These are phyloP conservation scores for Orchesellides sinensis DNA, from an alignment of 2,888 invertebrate species.

Conservation along the genomic window DNA sequence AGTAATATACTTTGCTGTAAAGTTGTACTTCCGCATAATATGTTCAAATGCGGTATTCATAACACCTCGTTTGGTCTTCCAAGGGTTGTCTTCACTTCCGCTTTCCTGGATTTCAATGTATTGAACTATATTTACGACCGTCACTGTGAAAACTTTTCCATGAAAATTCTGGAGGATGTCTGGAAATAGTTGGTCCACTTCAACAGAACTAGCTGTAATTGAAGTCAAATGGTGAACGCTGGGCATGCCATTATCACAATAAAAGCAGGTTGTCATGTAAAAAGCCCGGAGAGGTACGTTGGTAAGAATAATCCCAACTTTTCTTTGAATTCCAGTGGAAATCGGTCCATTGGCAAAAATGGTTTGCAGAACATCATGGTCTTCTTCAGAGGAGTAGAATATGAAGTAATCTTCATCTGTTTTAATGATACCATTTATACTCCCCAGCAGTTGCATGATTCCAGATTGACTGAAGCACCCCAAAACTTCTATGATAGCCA, in stretches of 20 bases:
- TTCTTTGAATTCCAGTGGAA: not conserved
- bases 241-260: constrained; percentile 12
- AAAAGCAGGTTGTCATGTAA: too few species aligned
- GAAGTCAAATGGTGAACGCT: not conserved
- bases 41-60: not conserved
- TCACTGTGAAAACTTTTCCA: constrained; percentile 4
- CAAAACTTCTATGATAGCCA: too few species aligned
- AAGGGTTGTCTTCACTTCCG: not conserved
- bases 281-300: not conserved
- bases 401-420: constrained; percentile 41
- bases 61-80: constrained; percentile 12
- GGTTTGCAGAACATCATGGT: not conserved
- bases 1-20: constrained; percentile 21
- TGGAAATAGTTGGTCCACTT: not conserved
- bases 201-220: not conserved
- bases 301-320: not conserved
- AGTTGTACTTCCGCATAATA: constrained; percentile 26
- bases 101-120: constrained; percentile 11
- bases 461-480: too few species aligned
- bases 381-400: not conserved
- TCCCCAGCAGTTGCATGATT: too few species aligned
- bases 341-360: not conserved
- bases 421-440: not conserved
- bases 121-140: not conserved
- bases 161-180: constrained; percentile 23